A percentile compares a stretch with the other conserved stretches of the same genome.
Evolutionary conservation across 2,113 vertebrate species (phyloP).

Genomic region (Andinoacara biseriatus): DNA sequence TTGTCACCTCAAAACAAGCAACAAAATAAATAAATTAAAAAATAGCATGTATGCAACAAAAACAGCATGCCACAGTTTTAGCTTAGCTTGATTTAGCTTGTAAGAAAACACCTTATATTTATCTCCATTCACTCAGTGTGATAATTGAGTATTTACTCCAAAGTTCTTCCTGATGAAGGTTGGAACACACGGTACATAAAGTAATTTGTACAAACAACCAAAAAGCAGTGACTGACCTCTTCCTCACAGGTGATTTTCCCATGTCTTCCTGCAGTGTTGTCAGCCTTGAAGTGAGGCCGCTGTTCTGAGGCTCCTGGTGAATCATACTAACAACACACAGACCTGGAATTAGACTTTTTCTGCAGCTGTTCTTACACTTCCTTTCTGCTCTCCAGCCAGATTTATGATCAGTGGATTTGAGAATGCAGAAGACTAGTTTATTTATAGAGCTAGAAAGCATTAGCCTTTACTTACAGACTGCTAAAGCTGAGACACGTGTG

Average conservation of each 20-base stretch:
- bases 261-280: conserved; percentile 90
- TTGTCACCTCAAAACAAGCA: no score
- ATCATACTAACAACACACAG: conserved; percentile 83
- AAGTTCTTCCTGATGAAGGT: background rate
- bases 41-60: no score
- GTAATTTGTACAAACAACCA: background rate
- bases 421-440: conserved; percentile 37
- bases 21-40: no score
- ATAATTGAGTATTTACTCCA: no score
- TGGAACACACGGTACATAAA: background rate
- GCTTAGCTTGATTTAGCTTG: no score
- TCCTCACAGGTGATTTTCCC: conserved; percentile 93
- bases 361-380: background rate
- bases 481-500: conserved; percentile 40
- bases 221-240: conserved; percentile 80
- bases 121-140: no score
- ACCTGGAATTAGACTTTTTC: background rate
- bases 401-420: conserved; percentile 30
- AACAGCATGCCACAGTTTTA: no score
- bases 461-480: conserved; percentile 23
- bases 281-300: conserved; percentile 85
- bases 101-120: no score
- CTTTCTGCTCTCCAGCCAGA: background rate
- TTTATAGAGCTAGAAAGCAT: conserved; percentile 21
- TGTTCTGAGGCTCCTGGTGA: conserved; percentile 89